Conservation (phyloP, 2,888 invertebrate genomes). For the Lepidonotus clava region DNA sequence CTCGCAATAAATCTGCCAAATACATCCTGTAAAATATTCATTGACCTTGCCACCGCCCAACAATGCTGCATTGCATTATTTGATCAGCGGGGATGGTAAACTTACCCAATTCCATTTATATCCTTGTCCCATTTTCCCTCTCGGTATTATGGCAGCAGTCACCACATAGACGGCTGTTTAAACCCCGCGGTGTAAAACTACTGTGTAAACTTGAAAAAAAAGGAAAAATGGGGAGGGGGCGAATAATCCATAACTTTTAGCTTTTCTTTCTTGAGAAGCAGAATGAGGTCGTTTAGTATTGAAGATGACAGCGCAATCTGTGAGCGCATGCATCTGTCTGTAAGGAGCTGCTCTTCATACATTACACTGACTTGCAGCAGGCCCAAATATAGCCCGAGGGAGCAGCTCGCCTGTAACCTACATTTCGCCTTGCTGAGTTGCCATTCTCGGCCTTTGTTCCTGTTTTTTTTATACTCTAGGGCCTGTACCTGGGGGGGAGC, state of each 20-base stretch:
- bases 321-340: slow-evolving; percentile 26
- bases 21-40: slow-evolving; percentile 35
- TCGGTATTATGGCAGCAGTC: no score
- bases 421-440: background rate
- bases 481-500: background rate
- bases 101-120: no score
- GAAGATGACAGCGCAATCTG: slow-evolving; percentile 34
- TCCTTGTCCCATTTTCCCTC: no score
- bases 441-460: background rate
- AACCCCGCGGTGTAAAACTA: no score
- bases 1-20: slow-evolving; percentile 15
- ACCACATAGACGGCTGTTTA: no score
- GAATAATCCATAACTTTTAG: no score
- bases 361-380: slow-evolving; percentile 3
- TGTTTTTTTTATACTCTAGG: background rate
- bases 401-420: slow-evolving; percentile 1
- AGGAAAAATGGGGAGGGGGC: no score
- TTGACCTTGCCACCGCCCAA: background rate
- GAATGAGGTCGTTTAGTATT: slow-evolving; percentile 12
- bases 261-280: no score
- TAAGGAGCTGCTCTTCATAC: background rate
- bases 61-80: background rate
- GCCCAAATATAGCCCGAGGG: background rate
- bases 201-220: no score
- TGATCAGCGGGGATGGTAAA: no score